Percentiles rank a stretch among this genome's conserved stretches.
Evolutionary conservation across 2,888 invertebrate genomes (phyloP).

Genomic region (Ennomos fuscantarius): DNA sequence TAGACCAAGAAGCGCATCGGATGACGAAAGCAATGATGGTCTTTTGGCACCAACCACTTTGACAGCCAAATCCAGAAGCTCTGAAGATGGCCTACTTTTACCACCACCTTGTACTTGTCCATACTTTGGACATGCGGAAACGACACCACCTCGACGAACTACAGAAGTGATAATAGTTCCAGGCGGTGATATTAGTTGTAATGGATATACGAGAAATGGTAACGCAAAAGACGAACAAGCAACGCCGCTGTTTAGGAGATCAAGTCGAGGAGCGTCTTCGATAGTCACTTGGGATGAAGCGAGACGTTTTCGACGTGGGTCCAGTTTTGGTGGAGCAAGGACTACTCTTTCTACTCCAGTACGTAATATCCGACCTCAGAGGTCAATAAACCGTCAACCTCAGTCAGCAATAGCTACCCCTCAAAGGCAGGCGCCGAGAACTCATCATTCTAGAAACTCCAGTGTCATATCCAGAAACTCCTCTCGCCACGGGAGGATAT

Average conservation of each 20-base stretch:
- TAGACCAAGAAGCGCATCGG: conserved; percentile 75
- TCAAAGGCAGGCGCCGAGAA: conserved; percentile 84
- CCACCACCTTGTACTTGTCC: conserved; percentile 93
- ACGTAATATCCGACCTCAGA: conserved; percentile 66
- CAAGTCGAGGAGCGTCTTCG: conserved; percentile 88
- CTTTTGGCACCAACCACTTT: conserved; percentile 68
- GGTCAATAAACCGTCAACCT: conserved; percentile 65
- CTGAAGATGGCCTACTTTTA: conserved; percentile 82
- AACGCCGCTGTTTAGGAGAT: conserved; percentile 78
- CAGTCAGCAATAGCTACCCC: conserved; percentile 66
- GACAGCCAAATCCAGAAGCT: conserved; percentile 75
- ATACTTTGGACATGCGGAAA: conserved; percentile 89
- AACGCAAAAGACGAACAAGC: conserved; percentile 73
- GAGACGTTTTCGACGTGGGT: conserved; percentile 87
- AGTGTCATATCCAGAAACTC: conserved; percentile 93
- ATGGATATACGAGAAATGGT: conserved; percentile 69
- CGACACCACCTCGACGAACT: conserved; percentile 79
- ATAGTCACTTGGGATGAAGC: conserved; percentile 91
- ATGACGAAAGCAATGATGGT: conserved; percentile 74
- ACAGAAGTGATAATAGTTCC: conserved; percentile 83
- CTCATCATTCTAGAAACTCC: conserved; percentile 91
- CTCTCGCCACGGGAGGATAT: conserved; percentile 92
- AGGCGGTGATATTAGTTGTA: conserved; percentile 79
- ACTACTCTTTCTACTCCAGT: conserved; percentile 85
- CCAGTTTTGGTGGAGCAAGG: conserved; percentile 89